Evolutionary conservation across 2,113 vertebrate species (phyloP), one percentile per base, ranked within the genome.

Genomic region (Peucedramus taeniatus): DNA sequence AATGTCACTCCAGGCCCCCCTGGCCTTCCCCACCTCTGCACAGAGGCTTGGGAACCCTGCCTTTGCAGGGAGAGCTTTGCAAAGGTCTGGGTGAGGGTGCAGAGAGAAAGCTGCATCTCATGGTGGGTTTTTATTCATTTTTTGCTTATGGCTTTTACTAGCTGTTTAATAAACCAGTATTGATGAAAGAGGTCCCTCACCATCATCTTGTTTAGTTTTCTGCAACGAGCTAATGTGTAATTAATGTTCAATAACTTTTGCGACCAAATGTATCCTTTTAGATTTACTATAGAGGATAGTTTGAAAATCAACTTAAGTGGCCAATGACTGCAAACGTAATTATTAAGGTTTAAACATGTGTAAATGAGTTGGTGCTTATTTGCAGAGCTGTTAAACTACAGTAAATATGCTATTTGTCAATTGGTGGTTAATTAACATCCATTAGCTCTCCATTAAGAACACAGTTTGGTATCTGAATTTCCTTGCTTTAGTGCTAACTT

Each of bases 321-420:
- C 71, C 91, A 85, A 64, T 96, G 72, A 94, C 72, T 96, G 50
- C 94, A 97, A 95, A 81, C 95, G 60, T 95, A 94, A 96, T 96
- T 97, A 96, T 96, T 97, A 93, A 95, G 92, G 84, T 94, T 96
- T 97, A 97, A 97, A 96, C 78, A 83, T 90, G 93, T 95, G 93
- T 96, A 96, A 96, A 91, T 96, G 71, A 82, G 70, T 95, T 89
- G 91, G 75, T 94, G 83, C 96, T 95, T 95, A 81, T 97, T 97
- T 95, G 89, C 40, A 83, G 82, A 94, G 88, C 71, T 86, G 83
- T 96, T 97, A 96, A 79, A 94, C 86, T 96, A 96, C 65, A 90
- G 93, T 95, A 96, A 96, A 91, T 91, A 97, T 83, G 79, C 83
- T 90, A 65, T 95, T 84, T 97, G 96, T 97, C 91, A 97, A 96